These are phyloP conservation scores for Columba livia DNA, from an alignment of 2,113 vertebrate species.

Conservation along the genomic window DNA sequence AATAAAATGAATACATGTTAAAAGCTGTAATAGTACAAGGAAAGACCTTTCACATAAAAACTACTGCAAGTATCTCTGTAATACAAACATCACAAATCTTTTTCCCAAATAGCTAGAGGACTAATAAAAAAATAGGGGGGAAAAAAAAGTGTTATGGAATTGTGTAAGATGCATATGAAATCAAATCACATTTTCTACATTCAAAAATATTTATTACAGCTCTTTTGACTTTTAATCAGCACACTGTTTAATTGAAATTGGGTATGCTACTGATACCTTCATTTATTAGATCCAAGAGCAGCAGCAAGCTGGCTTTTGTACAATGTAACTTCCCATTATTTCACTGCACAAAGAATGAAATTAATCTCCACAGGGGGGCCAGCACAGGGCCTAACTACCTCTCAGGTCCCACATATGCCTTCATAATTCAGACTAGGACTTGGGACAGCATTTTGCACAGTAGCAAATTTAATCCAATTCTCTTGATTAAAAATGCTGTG, in stretches of 20 bases:
- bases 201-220: neutral
- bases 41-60: neutral
- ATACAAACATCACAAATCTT: neutral
- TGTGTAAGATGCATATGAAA: neutral
- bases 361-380: neutral
- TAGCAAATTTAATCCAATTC: neutral
- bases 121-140: neutral
- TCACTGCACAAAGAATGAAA: neutral
- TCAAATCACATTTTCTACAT: neutral
- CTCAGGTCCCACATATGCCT: neutral
- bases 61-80: neutral
- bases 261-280: neutral
- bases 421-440: neutral
- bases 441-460: neutral
- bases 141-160: neutral
- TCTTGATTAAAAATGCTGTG: neutral
- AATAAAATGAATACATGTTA: neutral
- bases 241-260: neutral
- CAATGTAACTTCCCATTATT: neutral
- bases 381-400: neutral
- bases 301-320: neutral
- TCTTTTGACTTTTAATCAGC: constrained; percentile 4
- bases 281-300: neutral
- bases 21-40: neutral
- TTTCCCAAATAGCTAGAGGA: neutral